phyloP scores from a whole-genome alignment of 2,113 vertebrate species.

The Platycercus adscitus region DNA sequence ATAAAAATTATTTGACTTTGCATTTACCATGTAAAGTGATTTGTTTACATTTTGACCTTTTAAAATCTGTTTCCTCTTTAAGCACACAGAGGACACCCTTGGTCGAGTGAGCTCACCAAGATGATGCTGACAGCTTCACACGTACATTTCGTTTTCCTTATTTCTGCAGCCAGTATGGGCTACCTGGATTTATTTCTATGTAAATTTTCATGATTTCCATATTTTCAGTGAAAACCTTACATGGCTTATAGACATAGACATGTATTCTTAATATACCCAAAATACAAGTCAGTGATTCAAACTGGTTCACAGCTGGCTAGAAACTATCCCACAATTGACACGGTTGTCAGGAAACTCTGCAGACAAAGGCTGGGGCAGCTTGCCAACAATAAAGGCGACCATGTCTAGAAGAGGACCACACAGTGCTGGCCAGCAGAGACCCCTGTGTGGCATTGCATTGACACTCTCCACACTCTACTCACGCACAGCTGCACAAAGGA shows the following conservation, averaged over 20 bases:
- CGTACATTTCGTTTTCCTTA: neutral
- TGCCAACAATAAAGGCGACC: neutral
- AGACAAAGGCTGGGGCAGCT: neutral
- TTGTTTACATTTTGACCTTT: conserved; percentile 33
- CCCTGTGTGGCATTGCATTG: neutral
- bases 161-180: neutral
- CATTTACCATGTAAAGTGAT: conserved; percentile 33
- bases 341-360: neutral
- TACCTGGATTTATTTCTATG: neutral
- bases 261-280: neutral
- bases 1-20: conserved; percentile 46
- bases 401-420: neutral
- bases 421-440: neutral
- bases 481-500: accelerated
- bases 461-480: neutral
- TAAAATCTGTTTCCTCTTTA: neutral
- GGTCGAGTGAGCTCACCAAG: neutral
- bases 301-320: neutral
- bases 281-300: neutral
- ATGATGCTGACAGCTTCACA: neutral
- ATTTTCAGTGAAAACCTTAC: neutral
- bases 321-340: neutral
- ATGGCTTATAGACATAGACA: neutral
- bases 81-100: neutral
- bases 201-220: neutral